Percentiles rank a stretch among this genome's conserved stretches.
Conservation (phyloP, 2,888 invertebrate genomes). For the Adineta ricciae region DNA sequence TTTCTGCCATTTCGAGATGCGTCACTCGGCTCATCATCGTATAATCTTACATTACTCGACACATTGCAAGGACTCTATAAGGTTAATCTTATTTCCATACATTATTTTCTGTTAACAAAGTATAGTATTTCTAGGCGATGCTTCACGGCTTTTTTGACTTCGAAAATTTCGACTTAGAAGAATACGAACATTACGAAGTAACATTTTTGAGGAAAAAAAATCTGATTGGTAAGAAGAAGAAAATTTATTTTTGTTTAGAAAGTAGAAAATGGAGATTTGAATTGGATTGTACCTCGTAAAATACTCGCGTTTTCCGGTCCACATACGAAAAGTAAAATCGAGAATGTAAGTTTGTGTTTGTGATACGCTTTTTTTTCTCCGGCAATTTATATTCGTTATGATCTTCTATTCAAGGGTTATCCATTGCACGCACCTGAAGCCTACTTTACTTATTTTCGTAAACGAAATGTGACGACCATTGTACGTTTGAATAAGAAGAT, state of each 20-base stretch:
- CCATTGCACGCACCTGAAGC: slow-evolving; percentile 75
- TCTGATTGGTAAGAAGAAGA: too few relatives aligned
- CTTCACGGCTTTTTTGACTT: slow-evolving; percentile 82
- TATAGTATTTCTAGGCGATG: slow-evolving; percentile 59
- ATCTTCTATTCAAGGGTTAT: slow-evolving; percentile 51
- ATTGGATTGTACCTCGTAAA: slow-evolving; percentile 94
- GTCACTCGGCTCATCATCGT: slow-evolving; percentile 74
- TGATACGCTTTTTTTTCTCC: background rate
- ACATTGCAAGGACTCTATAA: slow-evolving; percentile 76
- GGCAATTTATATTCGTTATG: background rate
- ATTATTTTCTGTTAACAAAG: too few relatives aligned
- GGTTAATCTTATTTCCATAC: slow-evolving; percentile 41
- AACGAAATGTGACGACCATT: slow-evolving; percentile 73
- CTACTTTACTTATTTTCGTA: slow-evolving; percentile 79
- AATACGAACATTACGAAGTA: slow-evolving; percentile 90
- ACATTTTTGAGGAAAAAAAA: too few relatives aligned
- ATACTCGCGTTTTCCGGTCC: slow-evolving; percentile 96
- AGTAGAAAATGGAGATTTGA: slow-evolving; percentile 94
- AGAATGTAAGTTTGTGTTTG: slow-evolving; percentile 54
- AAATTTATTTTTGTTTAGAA: slow-evolving; percentile 56
- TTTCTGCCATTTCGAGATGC: slow-evolving; percentile 70
- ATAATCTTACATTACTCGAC: slow-evolving; percentile 75
- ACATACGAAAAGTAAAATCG: slow-evolving; percentile 72
- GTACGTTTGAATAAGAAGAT: slow-evolving; percentile 81
- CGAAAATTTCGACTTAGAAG: slow-evolving; percentile 79